Percentiles rank a stretch among this genome's conserved stretches.
phyloP scores from a whole-genome alignment of 2,888 invertebrate genomes.

The Celastrina argiolus region DNA sequence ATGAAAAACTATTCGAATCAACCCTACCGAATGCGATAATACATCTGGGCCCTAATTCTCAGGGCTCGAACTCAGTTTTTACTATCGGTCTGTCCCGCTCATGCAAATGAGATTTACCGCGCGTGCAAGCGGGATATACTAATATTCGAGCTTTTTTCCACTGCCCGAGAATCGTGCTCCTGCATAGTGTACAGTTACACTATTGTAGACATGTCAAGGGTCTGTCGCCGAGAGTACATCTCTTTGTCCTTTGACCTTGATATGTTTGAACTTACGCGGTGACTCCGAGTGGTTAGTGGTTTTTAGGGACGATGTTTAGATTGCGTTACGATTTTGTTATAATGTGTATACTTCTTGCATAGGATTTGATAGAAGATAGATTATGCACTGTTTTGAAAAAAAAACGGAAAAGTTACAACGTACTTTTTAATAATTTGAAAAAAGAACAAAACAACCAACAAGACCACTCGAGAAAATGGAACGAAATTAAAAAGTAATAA shows the following conservation, averaged over 20 bases:
- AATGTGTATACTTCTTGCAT: too few relatives aligned
- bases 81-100: too few relatives aligned
- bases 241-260: slow-evolving; percentile 6
- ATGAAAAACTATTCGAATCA: neutral
- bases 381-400: too few relatives aligned
- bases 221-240: slow-evolving; percentile 7
- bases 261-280: neutral
- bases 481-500: slow-evolving; percentile 76
- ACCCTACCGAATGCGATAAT: too few relatives aligned
- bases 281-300: neutral
- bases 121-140: too few relatives aligned
- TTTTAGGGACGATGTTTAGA: neutral
- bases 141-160: too few relatives aligned
- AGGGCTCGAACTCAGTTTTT: too few relatives aligned
- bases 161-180: neutral
- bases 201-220: slow-evolving; percentile 4
- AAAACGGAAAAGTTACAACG: neutral
- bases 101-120: too few relatives aligned
- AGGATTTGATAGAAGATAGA: too few relatives aligned
- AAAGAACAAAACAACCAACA: slow-evolving; percentile 28
- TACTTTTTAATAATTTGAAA: slow-evolving; percentile 13
- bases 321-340: neutral
- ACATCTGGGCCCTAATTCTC: too few relatives aligned
- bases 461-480: slow-evolving; percentile 62
- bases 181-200: neutral